Base-by-base conservation (phyloP, 2,888 invertebrate genomes). In the Torymus auratus region DNA sequence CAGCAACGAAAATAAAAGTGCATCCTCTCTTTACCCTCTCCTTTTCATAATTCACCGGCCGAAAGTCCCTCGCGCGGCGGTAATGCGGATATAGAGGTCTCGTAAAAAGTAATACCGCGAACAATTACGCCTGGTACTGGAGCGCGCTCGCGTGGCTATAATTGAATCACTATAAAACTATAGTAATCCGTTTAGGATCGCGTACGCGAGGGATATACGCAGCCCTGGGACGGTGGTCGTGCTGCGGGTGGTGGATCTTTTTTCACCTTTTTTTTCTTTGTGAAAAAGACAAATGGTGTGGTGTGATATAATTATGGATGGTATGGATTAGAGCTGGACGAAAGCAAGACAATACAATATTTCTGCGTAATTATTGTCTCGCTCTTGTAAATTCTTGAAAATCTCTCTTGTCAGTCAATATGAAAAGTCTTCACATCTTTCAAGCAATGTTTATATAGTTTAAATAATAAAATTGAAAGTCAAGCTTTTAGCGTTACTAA, bases 101-200 rank as follows among this genome's bases (percentile, higher is more conserved):
- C 79, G 74, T 79, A 74, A 79, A 79, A 74, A 79, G 62, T 60
- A 71, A 72, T 58, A 56, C 15, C 41, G 68, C 61, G 73, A 73
- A 69, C 67, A 72, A 73, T 78, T 79, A 68, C 58, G 50, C 7
- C 41, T 7, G 41, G 41, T 41, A 1, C 7, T 5, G 5, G 41
- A 2, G 28, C 7, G 28, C 67, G 68, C 52, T 50, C 14, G 62
- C 14, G 62, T 41, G n/a, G 53, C 62, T 71, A 52, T 73, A 78
- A 81, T 81, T 73, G 81, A 70, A 81, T 65, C 69, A 69, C 78
- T 81, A 74, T 70, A 69, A 58, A 77, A 78, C 70, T 68, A 58
- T 61, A 78, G 77, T 81, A 81, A 78, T 81, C 74, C 74, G 67
- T 70, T 78, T 78, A 78, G 56, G 14, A 15, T 12, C 50, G 58